These are phyloP conservation scores for Tichodroma muraria DNA, from an alignment of 2,113 vertebrate genomes.

Conservation along the genomic window DNA sequence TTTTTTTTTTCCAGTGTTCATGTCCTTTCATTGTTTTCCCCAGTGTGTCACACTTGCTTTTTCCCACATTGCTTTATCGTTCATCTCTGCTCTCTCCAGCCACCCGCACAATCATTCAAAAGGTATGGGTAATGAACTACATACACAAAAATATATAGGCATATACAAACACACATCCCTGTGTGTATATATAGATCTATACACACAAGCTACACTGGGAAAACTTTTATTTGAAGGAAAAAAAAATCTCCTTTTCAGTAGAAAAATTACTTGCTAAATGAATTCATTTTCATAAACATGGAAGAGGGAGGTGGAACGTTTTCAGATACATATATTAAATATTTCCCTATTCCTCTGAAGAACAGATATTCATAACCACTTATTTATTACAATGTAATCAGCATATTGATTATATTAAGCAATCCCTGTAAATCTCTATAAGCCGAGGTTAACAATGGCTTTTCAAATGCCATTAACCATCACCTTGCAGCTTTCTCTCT, in stretches of 20 bases:
- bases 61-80: constrained; percentile 63
- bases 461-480: constrained; percentile 65
- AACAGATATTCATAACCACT: constrained; percentile 12
- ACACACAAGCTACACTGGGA: not conserved
- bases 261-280: not conserved
- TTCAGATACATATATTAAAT: not conserved
- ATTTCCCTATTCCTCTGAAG: not conserved
- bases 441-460: constrained; percentile 43
- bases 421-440: constrained; percentile 30
- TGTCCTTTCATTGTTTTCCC: constrained; percentile 64
- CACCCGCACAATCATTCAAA: constrained; percentile 43
- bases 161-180: not conserved
- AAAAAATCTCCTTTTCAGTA: not conserved
- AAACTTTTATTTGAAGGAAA: not conserved
- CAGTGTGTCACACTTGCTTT: constrained; percentile 56
- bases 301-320: not conserved
- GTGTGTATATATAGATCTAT: not conserved
- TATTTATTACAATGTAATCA: constrained; percentile 39
- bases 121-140: not conserved
- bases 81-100: constrained; percentile 37
- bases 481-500: constrained; percentile 63
- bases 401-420: constrained; percentile 52
- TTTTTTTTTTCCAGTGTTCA: constrained; percentile 54
- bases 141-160: not conserved
- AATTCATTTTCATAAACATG: not conserved